Conservation (phyloP, 92 coral and sea anemone genomes). For the Palythoa caribaeorum region DNA sequence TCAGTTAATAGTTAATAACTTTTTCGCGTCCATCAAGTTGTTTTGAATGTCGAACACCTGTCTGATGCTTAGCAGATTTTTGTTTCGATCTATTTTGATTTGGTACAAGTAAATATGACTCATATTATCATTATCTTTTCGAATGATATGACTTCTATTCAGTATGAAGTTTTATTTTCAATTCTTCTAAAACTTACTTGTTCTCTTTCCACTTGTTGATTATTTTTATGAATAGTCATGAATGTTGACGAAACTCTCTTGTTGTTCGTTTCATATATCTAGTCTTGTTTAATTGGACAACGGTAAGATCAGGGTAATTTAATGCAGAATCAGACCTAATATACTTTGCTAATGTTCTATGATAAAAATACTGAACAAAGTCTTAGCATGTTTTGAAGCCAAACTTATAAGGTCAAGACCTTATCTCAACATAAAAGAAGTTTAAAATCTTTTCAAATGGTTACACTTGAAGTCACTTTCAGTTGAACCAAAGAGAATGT, state of each 20-base stretch:
- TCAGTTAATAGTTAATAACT: constrained; percentile 27
- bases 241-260: not conserved
- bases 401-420: not conserved
- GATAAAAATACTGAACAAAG: not conserved
- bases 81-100: not conserved
- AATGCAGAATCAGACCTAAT: not conserved
- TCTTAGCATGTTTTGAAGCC: not conserved
- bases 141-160: not conserved
- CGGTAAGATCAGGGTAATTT: not conserved
- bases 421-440: not conserved
- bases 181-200: not conserved
- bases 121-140: not conserved
- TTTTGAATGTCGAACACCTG: constrained; percentile 41
- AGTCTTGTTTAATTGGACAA: not conserved
- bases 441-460: not conserved
- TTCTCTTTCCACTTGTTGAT: not conserved
- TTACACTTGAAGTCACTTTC: not conserved
- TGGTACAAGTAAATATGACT: not conserved
- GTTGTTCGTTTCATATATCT: not conserved
- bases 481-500: not conserved
- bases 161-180: not conserved
- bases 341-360: not conserved
- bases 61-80: not conserved
- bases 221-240: not conserved
- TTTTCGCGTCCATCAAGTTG: constrained; percentile 45